Evolutionary conservation across 2,888 invertebrate genomes (phyloP).

Genomic region (Helleia helle): DNA sequence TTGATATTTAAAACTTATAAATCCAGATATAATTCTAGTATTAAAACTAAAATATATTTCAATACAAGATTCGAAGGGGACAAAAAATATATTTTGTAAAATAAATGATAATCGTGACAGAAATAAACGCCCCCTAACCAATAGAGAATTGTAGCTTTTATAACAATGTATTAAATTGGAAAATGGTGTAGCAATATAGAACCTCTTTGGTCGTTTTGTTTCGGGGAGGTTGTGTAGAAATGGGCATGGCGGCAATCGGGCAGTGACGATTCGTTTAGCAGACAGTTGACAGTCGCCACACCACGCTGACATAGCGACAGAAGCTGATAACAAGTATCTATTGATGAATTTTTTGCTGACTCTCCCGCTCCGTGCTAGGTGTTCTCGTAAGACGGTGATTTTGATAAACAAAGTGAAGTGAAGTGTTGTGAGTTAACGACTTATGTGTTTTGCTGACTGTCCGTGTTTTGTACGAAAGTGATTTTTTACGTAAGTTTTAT

Average conservation of each 20-base stretch:
- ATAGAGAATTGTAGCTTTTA: conserved; percentile 22
- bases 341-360: conserved; percentile 59
- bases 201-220: conserved; percentile 26
- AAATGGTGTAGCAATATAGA: conserved; percentile 20
- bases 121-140: conserved; percentile 24
- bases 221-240: conserved; percentile 35
- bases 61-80: conserved; percentile 29
- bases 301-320: conserved; percentile 72
- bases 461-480: conserved; percentile 16
- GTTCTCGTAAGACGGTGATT: conserved; percentile 6
- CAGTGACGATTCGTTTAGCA: conserved; percentile 72
- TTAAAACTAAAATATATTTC: background rate
- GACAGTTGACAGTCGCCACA: conserved; percentile 73
- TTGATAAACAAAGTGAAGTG: conserved; percentile 14
- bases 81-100: conserved; percentile 44
- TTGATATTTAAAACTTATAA: too few species aligned
- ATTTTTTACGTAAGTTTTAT: conserved; percentile 17
- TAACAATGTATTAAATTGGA: conserved; percentile 13
- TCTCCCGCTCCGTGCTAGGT: conserved; percentile 32
- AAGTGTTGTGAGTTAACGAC: conserved; percentile 51
- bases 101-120: conserved; percentile 15
- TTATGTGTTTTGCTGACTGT: conserved; percentile 24
- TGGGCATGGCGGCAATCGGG: conserved; percentile 69
- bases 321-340: conserved; percentile 63
- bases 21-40: too few species aligned